Evolutionary conservation across 2,797 vertebrate genomes (phyloP).

Genomic region (Thaleichthys pacificus): DNA sequence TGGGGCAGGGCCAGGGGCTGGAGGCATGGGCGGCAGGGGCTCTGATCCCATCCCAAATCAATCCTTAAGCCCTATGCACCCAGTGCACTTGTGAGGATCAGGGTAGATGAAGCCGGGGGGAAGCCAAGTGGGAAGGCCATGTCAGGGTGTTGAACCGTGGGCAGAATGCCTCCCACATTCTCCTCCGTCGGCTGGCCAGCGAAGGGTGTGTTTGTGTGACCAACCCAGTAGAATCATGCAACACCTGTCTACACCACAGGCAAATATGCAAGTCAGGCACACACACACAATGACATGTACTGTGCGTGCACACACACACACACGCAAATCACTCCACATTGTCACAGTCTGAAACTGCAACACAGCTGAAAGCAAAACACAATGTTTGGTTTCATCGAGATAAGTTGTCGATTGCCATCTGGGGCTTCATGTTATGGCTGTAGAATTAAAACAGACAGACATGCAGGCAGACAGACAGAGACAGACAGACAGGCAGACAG

Average conservation of each 20-base stretch:
- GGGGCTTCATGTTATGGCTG: too few relatives aligned
- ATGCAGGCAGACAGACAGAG: too few relatives aligned
- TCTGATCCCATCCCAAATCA: not conserved
- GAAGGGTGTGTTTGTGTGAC: not conserved
- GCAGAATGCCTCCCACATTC: not conserved
- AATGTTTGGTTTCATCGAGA: not conserved
- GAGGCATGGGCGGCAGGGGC: not conserved
- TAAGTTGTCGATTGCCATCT: not conserved
- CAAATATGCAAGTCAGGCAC: conserved; percentile 20
- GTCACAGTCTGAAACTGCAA: not conserved
- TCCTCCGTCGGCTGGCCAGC: not conserved
- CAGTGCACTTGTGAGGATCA: not conserved
- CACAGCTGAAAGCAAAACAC: conserved; percentile 12
- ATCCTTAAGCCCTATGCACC: not conserved
- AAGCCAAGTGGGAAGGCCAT: not conserved
- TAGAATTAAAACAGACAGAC: too few relatives aligned
- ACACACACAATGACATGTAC: not conserved
- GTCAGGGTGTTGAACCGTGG: not conserved
- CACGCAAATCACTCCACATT: not conserved
- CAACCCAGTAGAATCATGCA: not conserved
- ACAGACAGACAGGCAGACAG: not conserved
- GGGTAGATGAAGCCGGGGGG: too few relatives aligned
- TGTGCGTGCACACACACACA: not conserved
- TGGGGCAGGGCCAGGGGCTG: not conserved
- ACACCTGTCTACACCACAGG: conserved; percentile 5